Percentiles rank a stretch among this genome's conserved stretches.
phyloP scores from a whole-genome alignment of 2,113 vertebrate genomes.

The Ursus arctos region DNA sequence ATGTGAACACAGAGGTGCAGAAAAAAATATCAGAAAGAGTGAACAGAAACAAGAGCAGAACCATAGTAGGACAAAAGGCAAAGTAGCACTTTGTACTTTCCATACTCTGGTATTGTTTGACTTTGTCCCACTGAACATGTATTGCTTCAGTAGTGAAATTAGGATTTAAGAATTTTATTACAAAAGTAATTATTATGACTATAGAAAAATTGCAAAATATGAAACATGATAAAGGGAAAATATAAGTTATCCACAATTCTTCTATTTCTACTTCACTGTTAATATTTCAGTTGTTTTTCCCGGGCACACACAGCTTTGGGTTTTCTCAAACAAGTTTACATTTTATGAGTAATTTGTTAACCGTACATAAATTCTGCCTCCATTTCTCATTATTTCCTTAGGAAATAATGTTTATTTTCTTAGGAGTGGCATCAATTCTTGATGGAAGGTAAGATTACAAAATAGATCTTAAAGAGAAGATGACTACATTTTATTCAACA shows the following conservation, averaged over 20 bases:
- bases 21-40: background rate
- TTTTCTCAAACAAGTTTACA: conserved; percentile 8
- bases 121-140: background rate
- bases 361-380: conserved; percentile 1
- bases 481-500: conserved; percentile 45
- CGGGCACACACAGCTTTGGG: background rate
- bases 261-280: background rate
- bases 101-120: background rate
- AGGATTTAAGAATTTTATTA: conserved; percentile 24
- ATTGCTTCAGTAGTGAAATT: conserved; percentile 10
- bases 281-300: background rate
- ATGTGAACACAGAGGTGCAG: background rate
- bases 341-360: conserved; percentile 23
- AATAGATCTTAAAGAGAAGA: conserved; percentile 26
- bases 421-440: background rate
- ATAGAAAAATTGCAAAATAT: conserved; percentile 8
- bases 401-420: conserved; percentile 22
- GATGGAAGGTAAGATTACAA: conserved; percentile 28
- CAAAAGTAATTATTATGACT: background rate
- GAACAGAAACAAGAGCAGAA: background rate
- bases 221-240: conserved; percentile 19
- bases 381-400: conserved; percentile 35
- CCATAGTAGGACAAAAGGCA: background rate
- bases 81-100: background rate
- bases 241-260: background rate